Conservation (phyloP, 2,113 vertebrate species). For the Gracilinanus agilis region DNA sequence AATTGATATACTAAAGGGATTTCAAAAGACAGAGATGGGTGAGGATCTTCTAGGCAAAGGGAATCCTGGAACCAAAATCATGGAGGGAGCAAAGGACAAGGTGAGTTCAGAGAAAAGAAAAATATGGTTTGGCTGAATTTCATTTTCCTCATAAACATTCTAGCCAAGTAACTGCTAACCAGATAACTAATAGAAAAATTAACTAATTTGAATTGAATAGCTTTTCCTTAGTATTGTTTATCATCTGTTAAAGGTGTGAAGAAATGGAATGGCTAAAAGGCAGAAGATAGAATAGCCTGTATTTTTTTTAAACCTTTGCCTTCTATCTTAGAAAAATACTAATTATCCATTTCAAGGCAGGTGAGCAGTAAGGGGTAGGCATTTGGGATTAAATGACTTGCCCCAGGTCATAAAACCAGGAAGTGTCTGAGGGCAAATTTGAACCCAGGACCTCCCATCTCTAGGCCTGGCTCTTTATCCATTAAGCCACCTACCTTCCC, state of each 20-base stretch:
- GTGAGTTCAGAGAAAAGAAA: background rate
- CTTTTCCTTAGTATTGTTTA: background rate
- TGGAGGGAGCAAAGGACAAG: background rate
- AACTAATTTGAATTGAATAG: slow-evolving; percentile 2
- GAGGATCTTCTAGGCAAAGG: background rate
- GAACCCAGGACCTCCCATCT: no score
- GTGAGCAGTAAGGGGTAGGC: no score
- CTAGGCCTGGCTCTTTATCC: no score
- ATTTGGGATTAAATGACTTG: no score
- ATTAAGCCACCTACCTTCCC: no score
- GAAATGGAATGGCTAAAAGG: background rate
- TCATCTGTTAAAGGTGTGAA: background rate
- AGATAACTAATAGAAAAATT: background rate
- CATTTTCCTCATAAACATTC: background rate
- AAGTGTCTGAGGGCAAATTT: no score
- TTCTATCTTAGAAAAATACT: no score
- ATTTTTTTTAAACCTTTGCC: no score
- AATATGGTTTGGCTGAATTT: background rate
- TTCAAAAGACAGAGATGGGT: background rate
- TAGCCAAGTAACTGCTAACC: background rate
- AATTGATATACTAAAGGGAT: background rate
- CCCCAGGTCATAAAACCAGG: no score
- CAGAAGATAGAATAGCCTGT: background rate
- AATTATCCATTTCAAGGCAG: no score
- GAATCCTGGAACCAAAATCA: background rate